Conservation (phyloP, 2,888 invertebrate species). For the Eilema depressum region DNA sequence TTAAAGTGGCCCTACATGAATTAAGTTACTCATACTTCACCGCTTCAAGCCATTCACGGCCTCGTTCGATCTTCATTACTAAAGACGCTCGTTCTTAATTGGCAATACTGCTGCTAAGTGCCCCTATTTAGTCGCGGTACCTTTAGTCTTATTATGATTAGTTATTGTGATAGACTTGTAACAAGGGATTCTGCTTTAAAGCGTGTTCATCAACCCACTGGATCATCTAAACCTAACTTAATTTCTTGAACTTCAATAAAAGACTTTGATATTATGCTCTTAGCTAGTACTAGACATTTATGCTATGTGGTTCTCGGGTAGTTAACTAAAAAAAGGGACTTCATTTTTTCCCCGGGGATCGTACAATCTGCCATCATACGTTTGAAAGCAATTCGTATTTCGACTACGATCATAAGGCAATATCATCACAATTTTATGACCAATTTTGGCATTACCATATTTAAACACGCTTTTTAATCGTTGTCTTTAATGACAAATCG, state of each 20-base stretch:
- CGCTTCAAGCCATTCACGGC: slow-evolving; percentile 40
- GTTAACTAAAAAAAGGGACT: too few relatives aligned
- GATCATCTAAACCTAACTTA: neutral
- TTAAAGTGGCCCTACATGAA: slow-evolving; percentile 9
- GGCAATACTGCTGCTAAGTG: slow-evolving; percentile 76
- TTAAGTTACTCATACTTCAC: slow-evolving; percentile 54
- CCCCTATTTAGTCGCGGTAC: slow-evolving; percentile 64
- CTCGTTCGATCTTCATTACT: slow-evolving; percentile 72
- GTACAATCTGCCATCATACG: too few relatives aligned
- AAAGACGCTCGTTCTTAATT: slow-evolving; percentile 70
- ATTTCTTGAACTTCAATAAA: neutral
- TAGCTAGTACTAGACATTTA: too few relatives aligned
- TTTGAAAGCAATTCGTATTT: neutral
- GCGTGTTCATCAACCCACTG: neutral
- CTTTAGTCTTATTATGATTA: slow-evolving; percentile 2
- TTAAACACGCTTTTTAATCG: too few relatives aligned
- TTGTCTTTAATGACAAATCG: too few relatives aligned
- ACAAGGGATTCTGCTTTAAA: neutral
- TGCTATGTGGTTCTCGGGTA: too few relatives aligned
- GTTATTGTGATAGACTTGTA: neutral
- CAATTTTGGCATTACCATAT: neutral
- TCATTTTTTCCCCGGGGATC: too few relatives aligned
- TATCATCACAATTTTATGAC: neutral
- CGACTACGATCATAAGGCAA: neutral
- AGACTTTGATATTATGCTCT: neutral